A percentile compares a stretch with the other conserved stretches of the same genome.
These are phyloP conservation scores for Lasioglossum oenotherae DNA, from an alignment of 2,888 invertebrate genomes.

Conservation along the genomic window DNA sequence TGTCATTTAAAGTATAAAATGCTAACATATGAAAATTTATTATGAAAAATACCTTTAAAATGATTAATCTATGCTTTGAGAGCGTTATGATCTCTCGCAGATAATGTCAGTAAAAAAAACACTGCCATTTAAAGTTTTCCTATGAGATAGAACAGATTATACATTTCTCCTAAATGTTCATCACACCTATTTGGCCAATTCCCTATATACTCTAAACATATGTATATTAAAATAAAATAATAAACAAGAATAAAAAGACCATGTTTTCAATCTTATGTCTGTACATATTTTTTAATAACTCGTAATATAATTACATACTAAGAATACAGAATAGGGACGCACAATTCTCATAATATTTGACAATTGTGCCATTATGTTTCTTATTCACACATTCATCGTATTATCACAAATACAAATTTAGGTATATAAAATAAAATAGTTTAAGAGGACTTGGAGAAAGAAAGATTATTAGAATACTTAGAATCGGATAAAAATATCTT, in stretches of 20 bases:
- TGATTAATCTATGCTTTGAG: not conserved
- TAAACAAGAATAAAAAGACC: conserved; percentile 10
- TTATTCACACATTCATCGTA: conserved; percentile 10
- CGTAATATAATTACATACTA: conserved; percentile 29
- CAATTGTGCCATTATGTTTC: conserved; percentile 2
- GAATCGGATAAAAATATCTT: conserved; percentile 41
- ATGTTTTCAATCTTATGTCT: conserved; percentile 22
- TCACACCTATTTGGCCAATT: not conserved
- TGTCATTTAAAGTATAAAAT: not conserved
- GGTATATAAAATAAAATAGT: conserved; percentile 41
- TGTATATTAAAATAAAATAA: not conserved
- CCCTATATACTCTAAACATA: not conserved
- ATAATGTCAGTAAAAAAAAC: not conserved
- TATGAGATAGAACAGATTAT: not conserved
- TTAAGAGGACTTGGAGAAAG: conserved; percentile 25
- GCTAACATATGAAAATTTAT: not conserved
- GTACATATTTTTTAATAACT: conserved; percentile 48
- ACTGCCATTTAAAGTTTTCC: not conserved
- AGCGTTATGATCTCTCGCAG: not conserved
- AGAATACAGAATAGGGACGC: conserved; percentile 35
- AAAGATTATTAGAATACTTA: conserved; percentile 31
- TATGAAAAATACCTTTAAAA: not conserved
- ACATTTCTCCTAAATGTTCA: not conserved
- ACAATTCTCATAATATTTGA: conserved; percentile 23
- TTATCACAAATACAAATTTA: conserved; percentile 30